A percentile compares a stretch with the other conserved stretches of the same genome.
These are phyloP conservation scores for Phylloscopus whistleri DNA, from an alignment of 2,113 vertebrate species.

Conservation along the genomic window DNA sequence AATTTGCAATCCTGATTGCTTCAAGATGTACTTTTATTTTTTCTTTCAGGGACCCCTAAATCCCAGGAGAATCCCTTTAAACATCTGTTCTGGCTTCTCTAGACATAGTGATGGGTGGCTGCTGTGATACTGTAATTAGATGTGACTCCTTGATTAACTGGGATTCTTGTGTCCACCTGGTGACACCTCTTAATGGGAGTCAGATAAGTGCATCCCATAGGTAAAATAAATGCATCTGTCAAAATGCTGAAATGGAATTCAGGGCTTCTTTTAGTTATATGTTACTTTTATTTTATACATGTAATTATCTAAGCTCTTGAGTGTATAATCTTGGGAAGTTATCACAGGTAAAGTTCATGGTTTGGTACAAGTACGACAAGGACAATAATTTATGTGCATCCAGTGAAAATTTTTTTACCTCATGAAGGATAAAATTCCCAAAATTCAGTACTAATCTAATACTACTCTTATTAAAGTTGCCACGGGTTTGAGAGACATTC, in stretches of 20 bases:
- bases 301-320: neutral
- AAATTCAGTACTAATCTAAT: neutral
- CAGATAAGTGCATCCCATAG: neutral
- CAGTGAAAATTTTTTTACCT: neutral
- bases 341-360: neutral
- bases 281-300: neutral
- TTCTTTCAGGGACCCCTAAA: neutral
- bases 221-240: neutral
- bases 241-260: neutral
- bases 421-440: neutral
- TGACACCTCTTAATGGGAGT: neutral
- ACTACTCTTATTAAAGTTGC: neutral
- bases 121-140: neutral
- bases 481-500: neutral
- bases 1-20: conserved; percentile 50
- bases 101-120: neutral
- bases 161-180: neutral
- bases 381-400: neutral
- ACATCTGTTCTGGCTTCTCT: conserved; percentile 32
- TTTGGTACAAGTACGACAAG: neutral
- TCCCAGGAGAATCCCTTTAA: conserved; percentile 26
- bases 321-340: neutral
- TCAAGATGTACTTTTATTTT: conserved; percentile 40
- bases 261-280: neutral
- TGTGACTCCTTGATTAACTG: neutral